phyloP scores from a whole-genome alignment of 2,113 vertebrate species.

The Sorex fumeus region DNA sequence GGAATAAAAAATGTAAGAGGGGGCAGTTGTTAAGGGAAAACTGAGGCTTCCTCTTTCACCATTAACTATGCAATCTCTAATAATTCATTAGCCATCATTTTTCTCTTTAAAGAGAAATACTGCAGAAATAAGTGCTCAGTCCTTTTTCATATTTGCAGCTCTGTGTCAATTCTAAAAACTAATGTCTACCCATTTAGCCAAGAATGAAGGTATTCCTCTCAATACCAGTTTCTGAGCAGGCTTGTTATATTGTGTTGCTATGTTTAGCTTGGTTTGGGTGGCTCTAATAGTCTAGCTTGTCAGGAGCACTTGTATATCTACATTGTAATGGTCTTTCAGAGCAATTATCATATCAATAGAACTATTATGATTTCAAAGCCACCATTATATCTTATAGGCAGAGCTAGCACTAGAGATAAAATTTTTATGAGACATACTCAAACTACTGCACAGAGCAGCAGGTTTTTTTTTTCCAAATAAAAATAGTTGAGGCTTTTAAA shows the following conservation, averaged over 20 bases:
- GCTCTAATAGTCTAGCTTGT: constrained; percentile 6
- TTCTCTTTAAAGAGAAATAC: constrained; percentile 16
- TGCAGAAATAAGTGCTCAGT: not conserved
- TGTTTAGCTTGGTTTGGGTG: not conserved
- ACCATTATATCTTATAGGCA: constrained; percentile 67
- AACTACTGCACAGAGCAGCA: constrained; percentile 69
- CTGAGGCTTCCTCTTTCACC: too few relatives aligned
- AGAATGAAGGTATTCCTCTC: not conserved
- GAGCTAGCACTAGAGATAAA: constrained; percentile 76
- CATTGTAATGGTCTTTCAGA: constrained; percentile 54
- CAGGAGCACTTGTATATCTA: constrained; percentile 67
- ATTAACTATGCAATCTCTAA: not conserved
- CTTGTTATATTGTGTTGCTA: not conserved
- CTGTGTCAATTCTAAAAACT: constrained; percentile 53
- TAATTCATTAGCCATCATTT: not conserved
- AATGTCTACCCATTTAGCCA: constrained; percentile 20
- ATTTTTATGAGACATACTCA: constrained; percentile 75
- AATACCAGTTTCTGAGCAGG: not conserved
- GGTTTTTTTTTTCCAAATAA: constrained; percentile 67
- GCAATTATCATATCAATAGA: constrained; percentile 67
- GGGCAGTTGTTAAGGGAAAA: too few relatives aligned
- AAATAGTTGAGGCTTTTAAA: constrained; percentile 68
- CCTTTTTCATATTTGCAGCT: constrained; percentile 30
- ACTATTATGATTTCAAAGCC: constrained; percentile 65
- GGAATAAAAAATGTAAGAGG: too few relatives aligned